Evolutionary conservation across 2,113 vertebrate species (phyloP), one percentile per base, ranked within the genome.

Genomic region (Protobothrops flavoviridis): DNA sequence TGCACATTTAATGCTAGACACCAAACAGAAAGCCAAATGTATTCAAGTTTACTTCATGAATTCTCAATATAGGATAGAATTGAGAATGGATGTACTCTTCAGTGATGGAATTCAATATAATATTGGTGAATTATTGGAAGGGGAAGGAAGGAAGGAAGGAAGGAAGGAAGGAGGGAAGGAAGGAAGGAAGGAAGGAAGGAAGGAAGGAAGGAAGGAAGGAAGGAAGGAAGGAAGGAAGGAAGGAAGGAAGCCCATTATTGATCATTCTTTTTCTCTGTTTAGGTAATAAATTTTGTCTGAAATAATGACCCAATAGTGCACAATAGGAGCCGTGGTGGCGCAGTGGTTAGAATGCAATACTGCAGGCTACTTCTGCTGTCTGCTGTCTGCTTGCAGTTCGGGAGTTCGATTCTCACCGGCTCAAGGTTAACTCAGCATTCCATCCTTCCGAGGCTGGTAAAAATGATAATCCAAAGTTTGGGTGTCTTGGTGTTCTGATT

Each of bases 401-500:
- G 48, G 7, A 50, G 48, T 50, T 50, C 48, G 8, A 9, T 50
- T 50, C 48, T 50, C 48, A 50, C 48, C 8, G 48, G 48, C 48
- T 50, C 48, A 50, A 50, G 48, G 48, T 50, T 50, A 50, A 50
- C 48, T 50, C 48, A 50, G 48, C 48, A 8, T 56, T 56, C 3
- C 15, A 56, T 56, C 13, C 55, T 56, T 56, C 48, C 8, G 1
- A 50, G 48, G 48, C 48, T 0, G 8, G 48, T 50, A 50, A 50
- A 50, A 50, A 50, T 50, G 48, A 50, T 59, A 10, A 45, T 53
- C 20, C 81, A 94, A 74, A 6, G 43, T 39, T 20, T 88, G 90
- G 94, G 23, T 92, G n/a, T 39, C 15, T 89, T 91, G 93, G 29
- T 92, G 59, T 92, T 56, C 90, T 85, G 61, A 55, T 89, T 29